Evolutionary conservation across 2,113 vertebrate genomes (phyloP), one percentile per base, ranked within the genome.

Genomic region (Delphinapterus leucas): DNA sequence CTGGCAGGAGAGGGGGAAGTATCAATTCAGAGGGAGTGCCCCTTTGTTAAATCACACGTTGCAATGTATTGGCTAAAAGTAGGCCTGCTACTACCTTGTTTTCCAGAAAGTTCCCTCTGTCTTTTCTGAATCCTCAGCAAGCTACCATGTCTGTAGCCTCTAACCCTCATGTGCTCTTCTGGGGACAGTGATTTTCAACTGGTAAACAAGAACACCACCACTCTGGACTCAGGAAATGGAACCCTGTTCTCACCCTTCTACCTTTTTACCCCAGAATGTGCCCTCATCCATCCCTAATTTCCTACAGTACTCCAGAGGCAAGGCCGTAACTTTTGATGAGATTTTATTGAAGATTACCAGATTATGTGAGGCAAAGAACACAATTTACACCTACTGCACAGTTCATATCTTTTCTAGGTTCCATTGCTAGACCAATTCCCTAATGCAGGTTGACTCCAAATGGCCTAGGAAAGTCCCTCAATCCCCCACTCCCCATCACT

Each of bases 251-350:
- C 17, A 23, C 4, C 8, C 15, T 96, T 90, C 61, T 93, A 41
- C 47, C 25, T 55, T 76, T 90, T 73, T 90, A 95, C 20, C 44
- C 58, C 25, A 53, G 33, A 88, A 90, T 87, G 53, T 93, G 60
- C 53, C 31, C 25, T 95, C 33, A 55, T 26, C 28, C 13, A 93
- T 88, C 49, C 25, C 25, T 80, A 80, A 92, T 93, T 93, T 81
- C 36, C 58, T 94, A 60, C 6, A 84, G 44, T 26, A 90, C 36
- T 44, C 17, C 31, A 90, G 49, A 94, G 55, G 80, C 67, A 5
- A 93, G 67, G 79, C 28, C 41, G 3, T 90, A 74, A 91, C 26
- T 89, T 71, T 70, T 82, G 82, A 96, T 96, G 70, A 81, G 55
- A 68, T 80, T 94, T 91, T 87, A 70, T 9, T 76, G 28, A 85